Evolutionary conservation across 2,888 invertebrate species (phyloP), one percentile per base, ranked within the genome.

Genomic region (Cantharis nigra): DNA sequence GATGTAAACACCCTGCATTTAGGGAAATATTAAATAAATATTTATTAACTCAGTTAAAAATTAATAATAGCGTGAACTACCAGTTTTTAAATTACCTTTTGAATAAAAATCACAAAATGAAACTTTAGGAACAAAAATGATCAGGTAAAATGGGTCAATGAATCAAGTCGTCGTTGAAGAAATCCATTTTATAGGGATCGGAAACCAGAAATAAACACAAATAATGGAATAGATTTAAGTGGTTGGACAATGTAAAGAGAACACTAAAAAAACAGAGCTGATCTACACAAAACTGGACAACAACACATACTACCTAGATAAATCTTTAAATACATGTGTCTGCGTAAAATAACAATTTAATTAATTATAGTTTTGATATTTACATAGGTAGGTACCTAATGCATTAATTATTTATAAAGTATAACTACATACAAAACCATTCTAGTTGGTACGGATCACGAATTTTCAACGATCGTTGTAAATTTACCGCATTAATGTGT

Each of bases 181-280:
- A 49, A 67, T 67, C 65, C 26, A 67, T 9, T 20, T 67, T 23
- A 67, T 23, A 13, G 23, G n/a, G 20, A 23, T 67, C 23, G 65
- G 65, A 67, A 67, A 67, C 23, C 65, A 23, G 23, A 67, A 67
- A 67, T 67, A 67, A 67, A 67, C 23, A 67, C 65, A 67, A 67
- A 67, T 26, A 67, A 67, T 67, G 26, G 26, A 67, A 67, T 67
- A 67, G 65, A 67, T 26, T 67, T 67, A 67, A 67, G 65, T 67
- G 65, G 26, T 67, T 67, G 65, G 65, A 67, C 23, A 67, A 7
- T 67, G 65, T 67, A 67, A 67, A 67, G 26, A 13, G 9, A 20
- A 20, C n/a, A 67, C 23, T 23, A 23, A 26, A 67, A 67, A n/a
- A 23, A 13, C 5, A n/a, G 26, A 26, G 13, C n/a, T 26, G n/a